Evolutionary conservation across 2,113 vertebrate genomes (phyloP), one percentile per base, ranked within the genome.

Genomic region (Polyodon spathula): DNA sequence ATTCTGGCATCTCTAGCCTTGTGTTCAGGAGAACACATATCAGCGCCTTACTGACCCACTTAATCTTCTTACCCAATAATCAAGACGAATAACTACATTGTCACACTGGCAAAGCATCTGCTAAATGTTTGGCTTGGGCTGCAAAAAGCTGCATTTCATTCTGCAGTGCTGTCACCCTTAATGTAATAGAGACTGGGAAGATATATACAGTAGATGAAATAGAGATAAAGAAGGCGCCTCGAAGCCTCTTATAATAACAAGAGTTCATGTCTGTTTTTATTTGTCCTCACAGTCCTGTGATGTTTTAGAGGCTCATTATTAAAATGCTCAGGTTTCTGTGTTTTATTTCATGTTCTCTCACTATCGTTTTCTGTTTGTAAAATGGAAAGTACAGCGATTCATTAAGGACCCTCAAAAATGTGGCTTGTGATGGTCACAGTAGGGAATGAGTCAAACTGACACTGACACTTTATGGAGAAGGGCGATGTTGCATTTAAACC

Each of bases 41-140:
- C 37, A 12, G 44, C 51, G 41, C 11, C 50, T 54, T 51, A 54
- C 60, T 54, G 40, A 55, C 40, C 40, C 52, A 55, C 60, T 55
- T 55, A 62, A 43, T 62, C 52, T 44, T 12, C 60, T 55, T 55
- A 55, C 16, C 40, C 52, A 55, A 14, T 54, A 61, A 54, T 61
- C 60, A 43, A 43, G 60, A 54, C 38, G 39, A 61, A 62, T 55
- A 54, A 55, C 52, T 62, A 12, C 43, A 62, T 44, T 62, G 8
- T n/a, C 17, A 44, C 60, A 44, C 16, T 37, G 12, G 17, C 44
- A 40, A 12, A 16, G 40, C 10, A 54, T 40, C 40, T 14, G 37
- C 51, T 41, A 48, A 27, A 9, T 59, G 58, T 59, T 59, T 59
- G 58, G 58, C 58, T 4, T 52, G 8, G 59, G 39, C 37, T 43